A percentile compares a stretch with the other conserved stretches of the same genome.
Conservation (phyloP, 2,888 invertebrate species). For the Melieria omissa region DNA sequence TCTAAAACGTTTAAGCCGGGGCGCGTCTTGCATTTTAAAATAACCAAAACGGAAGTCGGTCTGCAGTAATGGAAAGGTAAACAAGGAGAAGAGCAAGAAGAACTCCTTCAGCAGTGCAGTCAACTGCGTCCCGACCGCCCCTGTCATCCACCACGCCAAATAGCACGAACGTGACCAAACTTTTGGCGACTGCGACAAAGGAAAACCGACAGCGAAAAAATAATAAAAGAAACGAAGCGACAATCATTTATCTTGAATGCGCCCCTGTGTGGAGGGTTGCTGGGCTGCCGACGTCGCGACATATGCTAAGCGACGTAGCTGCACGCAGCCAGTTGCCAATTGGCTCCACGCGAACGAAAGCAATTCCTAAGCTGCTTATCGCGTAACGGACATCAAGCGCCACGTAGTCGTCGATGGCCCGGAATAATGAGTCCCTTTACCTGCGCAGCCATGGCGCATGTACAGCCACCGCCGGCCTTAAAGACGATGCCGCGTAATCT, state of each 20-base stretch:
- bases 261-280: neutral
- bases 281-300: conserved; percentile 3
- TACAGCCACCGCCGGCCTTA: neutral
- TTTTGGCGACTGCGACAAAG: conserved; percentile 55
- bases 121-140: neutral
- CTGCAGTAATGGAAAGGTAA: conserved; percentile 41
- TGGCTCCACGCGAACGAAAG: conserved; percentile 15
- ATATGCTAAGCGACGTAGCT: conserved; percentile 43
- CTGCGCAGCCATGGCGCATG: neutral
- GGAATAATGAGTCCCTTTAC: conserved; percentile 22
- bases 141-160: conserved; percentile 51
- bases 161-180: conserved; percentile 64
- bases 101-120: conserved; percentile 10
- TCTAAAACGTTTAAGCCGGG: conserved; percentile 65
- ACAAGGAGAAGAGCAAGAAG: conserved; percentile 7
- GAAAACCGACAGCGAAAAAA: conserved; percentile 12
- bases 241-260: conserved; percentile 64
- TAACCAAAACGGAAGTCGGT: conserved; percentile 36
- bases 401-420: conserved; percentile 7
- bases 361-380: conserved; percentile 49
- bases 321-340: conserved; percentile 11
- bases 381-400: conserved; percentile 41
- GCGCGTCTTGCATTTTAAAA: conserved; percentile 61
- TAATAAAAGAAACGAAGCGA: conserved; percentile 38
- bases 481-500: conserved; percentile 5